These are phyloP conservation scores for Acleris cristana DNA, from an alignment of 2,888 invertebrate genomes.

Conservation along the genomic window DNA sequence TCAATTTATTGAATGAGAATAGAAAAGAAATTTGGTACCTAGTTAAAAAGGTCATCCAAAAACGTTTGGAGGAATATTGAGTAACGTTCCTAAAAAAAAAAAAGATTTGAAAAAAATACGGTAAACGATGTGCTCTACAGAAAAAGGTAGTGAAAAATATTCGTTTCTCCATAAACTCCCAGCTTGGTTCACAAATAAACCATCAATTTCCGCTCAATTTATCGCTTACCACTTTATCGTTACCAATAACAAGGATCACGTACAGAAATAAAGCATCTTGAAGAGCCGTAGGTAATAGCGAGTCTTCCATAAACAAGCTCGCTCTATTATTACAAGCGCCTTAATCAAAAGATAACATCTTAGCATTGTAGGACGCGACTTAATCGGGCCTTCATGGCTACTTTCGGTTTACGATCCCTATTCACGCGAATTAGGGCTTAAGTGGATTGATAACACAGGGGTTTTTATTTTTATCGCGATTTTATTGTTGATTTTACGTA, in stretches of 20 bases:
- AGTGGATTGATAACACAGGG: constrained; percentile 22
- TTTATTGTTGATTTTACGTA: constrained; percentile 3
- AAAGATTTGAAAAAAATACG: no score
- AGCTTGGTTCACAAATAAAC: background rate
- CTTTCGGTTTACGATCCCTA: constrained; percentile 49
- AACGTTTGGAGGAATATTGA: no score
- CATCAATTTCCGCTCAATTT: constrained; percentile 22
- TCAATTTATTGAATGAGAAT: no score
- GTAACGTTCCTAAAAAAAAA: no score
- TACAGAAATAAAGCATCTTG: constrained; percentile 56
- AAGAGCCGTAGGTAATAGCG: constrained; percentile 58
- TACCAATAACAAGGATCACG: constrained; percentile 44
- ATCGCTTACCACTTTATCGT: constrained; percentile 29
- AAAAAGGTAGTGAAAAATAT: background rate
- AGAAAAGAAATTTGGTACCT: no score
- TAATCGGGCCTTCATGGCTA: constrained; percentile 58
- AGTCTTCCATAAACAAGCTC: constrained; percentile 70
- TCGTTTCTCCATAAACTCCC: background rate
- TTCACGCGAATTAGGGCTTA: constrained; percentile 42
- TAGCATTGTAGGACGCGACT: constrained; percentile 66
- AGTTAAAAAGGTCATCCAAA: no score
- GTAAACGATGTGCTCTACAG: no score
- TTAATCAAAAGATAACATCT: constrained; percentile 82
- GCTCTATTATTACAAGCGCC: constrained; percentile 76
- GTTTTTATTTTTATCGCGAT: constrained; percentile 9